These are phyloP conservation scores for Drosophila sp. DNA, from an alignment of 1,140 invertebrate genomes.

Conservation along the genomic window DNA sequence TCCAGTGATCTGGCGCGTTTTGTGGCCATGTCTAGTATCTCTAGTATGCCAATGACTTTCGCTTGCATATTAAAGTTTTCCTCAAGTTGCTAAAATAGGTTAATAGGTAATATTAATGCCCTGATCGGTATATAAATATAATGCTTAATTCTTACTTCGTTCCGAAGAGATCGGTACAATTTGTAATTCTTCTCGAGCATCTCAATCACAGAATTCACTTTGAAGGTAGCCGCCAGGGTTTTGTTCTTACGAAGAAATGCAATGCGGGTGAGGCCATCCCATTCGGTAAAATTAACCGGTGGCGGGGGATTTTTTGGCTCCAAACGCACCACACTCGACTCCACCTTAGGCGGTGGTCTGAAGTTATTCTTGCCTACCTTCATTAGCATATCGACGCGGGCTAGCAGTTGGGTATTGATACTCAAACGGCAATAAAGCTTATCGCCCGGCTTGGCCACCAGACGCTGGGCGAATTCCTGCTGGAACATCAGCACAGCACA, in stretches of 20 bases:
- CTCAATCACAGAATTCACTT: slow-evolving; percentile 91
- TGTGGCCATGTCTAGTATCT: slow-evolving; percentile 87
- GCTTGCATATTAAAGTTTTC: slow-evolving; percentile 93
- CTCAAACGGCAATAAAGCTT: slow-evolving; percentile 98
- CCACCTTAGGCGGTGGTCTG: slow-evolving; percentile 98
- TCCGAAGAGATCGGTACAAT: slow-evolving; percentile 93
- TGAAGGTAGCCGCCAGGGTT: slow-evolving; percentile 93
- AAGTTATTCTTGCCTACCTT: slow-evolving; percentile 99
- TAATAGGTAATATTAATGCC: background rate
- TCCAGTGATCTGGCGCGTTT: slow-evolving; percentile 97
- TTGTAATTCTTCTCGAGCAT: slow-evolving; percentile 96
- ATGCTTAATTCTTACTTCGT: slow-evolving; percentile 87
- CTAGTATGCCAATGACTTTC: slow-evolving; percentile 91
- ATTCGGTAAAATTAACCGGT: slow-evolving; percentile 97
- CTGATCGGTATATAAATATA: background rate
- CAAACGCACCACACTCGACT: slow-evolving; percentile 98
- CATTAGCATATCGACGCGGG: slow-evolving; percentile 98
- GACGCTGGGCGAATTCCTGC: slow-evolving; percentile 97
- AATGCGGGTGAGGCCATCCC: slow-evolving; percentile 98
- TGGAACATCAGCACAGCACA: slow-evolving; percentile 99
- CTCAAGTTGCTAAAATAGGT: slow-evolving; percentile 87
- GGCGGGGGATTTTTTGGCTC: slow-evolving; percentile 98
- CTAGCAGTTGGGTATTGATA: slow-evolving; percentile 97
- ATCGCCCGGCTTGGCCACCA: slow-evolving; percentile 98
- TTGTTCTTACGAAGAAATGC: slow-evolving; percentile 98